Evolutionary conservation across 2,113 vertebrate species (phyloP).

Genomic region (Tragelaphus scriptus): DNA sequence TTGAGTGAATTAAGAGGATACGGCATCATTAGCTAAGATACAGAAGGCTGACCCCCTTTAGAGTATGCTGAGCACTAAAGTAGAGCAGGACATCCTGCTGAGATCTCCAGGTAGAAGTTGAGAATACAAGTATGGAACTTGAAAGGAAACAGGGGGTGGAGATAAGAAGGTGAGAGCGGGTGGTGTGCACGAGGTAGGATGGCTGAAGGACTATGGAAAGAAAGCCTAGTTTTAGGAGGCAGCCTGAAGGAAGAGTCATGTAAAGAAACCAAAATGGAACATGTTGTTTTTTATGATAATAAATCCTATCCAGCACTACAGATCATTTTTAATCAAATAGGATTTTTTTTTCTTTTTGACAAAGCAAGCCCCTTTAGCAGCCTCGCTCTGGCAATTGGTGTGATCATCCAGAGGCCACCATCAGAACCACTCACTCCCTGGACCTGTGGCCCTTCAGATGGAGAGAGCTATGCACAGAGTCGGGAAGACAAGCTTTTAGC

Average conservation of each 20-base stretch:
- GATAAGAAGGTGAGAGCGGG: too few relatives aligned
- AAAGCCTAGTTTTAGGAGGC: background rate
- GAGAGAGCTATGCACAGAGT: background rate
- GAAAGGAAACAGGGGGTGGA: background rate
- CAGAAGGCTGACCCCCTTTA: background rate
- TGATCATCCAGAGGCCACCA: background rate
- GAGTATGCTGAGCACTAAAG: background rate
- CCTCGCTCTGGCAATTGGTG: too few relatives aligned
- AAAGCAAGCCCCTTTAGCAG: background rate
- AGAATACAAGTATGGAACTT: background rate
- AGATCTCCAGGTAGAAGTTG: background rate
- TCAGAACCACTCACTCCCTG: background rate
- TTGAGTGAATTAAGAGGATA: background rate
- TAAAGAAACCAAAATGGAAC: background rate
- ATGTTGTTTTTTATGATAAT: background rate
- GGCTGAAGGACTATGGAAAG: background rate
- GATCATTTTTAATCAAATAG: background rate
- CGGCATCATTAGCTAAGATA: background rate
- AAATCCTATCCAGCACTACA: background rate
- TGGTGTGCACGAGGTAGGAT: accelerated
- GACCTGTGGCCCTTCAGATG: too few relatives aligned
- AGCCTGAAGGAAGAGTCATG: background rate
- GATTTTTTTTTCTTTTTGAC: background rate
- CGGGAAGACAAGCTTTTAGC: background rate
- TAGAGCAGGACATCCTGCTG: background rate